These are phyloP conservation scores for Myotis vivesi DNA, from an alignment of 2,797 vertebrate genomes.

Conservation along the genomic window DNA sequence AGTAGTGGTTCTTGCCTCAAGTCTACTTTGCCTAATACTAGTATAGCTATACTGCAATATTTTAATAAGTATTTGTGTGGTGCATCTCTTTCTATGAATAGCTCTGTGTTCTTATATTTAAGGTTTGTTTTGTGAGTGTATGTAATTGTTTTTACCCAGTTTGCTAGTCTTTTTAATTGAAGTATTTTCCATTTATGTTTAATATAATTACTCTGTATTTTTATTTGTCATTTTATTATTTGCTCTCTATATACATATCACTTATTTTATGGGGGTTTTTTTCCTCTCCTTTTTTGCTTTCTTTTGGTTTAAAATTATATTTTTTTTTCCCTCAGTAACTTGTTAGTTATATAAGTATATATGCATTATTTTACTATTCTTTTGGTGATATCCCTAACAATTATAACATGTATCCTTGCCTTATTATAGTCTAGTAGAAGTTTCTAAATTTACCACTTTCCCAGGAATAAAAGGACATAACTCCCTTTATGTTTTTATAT, in stretches of 20 bases:
- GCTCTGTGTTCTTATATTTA: not conserved
- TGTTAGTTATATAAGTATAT: not conserved
- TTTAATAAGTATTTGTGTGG: not conserved
- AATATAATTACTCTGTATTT: not conserved
- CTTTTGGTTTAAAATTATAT: slow-evolving; percentile 32
- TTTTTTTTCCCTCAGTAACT: not conserved
- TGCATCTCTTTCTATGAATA: not conserved
- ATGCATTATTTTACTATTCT: slow-evolving; percentile 3
- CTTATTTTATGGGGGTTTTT: slow-evolving; percentile 12
- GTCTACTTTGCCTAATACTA: not conserved
- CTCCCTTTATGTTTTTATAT: not conserved
- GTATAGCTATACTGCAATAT: not conserved
- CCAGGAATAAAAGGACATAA: not conserved
- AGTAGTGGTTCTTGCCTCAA: not conserved
- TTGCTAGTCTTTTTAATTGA: not conserved
- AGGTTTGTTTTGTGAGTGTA: not conserved
- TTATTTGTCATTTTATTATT: not conserved
- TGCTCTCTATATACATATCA: not conserved
- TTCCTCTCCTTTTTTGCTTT: not conserved
- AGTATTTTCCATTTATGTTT: not conserved
- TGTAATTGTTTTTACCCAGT: not conserved
- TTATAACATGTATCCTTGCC: not conserved
- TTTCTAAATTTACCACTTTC: not conserved
- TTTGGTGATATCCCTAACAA: not conserved
- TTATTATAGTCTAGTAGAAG: not conserved